These are phyloP conservation scores for Fregata magnificens DNA, from an alignment of 2,113 vertebrate species.

Conservation along the genomic window DNA sequence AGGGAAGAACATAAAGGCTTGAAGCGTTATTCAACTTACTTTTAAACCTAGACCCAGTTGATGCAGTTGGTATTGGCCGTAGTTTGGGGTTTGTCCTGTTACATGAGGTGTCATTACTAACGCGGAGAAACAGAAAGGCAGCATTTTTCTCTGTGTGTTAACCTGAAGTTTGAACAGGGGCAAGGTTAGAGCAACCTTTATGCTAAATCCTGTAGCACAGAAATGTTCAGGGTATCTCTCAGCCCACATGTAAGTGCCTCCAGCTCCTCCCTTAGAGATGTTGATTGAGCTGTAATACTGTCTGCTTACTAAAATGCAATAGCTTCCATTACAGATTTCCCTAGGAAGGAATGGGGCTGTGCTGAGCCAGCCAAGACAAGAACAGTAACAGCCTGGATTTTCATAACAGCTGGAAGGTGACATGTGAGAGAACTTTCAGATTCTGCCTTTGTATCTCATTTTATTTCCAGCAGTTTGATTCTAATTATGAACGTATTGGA, in stretches of 20 bases:
- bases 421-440: background rate
- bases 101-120: conserved; percentile 66
- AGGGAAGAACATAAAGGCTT: background rate
- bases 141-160: background rate
- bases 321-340: conserved; percentile 27
- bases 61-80: conserved; percentile 3
- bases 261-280: conserved; percentile 57
- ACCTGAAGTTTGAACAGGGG: background rate
- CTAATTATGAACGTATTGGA: background rate
- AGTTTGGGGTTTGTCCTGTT: conserved; percentile 40
- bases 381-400: background rate
- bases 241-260: conserved; percentile 64
- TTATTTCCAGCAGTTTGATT: background rate
- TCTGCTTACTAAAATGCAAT: conserved; percentile 44
- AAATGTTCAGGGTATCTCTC: conserved; percentile 72
- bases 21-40: conserved; percentile 23
- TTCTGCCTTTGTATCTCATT: background rate
- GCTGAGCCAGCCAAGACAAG: conserved; percentile 34
- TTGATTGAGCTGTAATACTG: conserved; percentile 3
- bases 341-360: background rate
- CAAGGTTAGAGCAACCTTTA: conserved; percentile 51
- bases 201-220: conserved; percentile 70
- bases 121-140: background rate
- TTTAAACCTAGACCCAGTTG: conserved; percentile 34
- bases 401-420: background rate